Evolutionary conservation across 2,888 invertebrate species (phyloP).

Genomic region (Zeuzera pyrina): DNA sequence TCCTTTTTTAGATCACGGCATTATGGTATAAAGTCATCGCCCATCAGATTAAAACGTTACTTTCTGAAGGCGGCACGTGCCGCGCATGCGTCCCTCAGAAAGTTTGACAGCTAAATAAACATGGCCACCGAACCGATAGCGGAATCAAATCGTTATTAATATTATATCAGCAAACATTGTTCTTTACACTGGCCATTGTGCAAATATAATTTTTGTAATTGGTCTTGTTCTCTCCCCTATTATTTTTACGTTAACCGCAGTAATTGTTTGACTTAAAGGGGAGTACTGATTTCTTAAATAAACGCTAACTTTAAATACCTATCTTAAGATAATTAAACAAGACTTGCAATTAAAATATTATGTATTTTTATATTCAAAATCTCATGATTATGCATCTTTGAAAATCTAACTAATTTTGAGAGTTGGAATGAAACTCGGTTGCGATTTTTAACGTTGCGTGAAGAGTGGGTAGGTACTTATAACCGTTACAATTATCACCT

Average conservation of each 20-base stretch:
- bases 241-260: conserved; percentile 24
- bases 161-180: conserved; percentile 55
- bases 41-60: conserved; percentile 54
- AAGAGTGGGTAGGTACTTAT: no score
- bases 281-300: conserved; percentile 33
- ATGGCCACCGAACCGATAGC: conserved; percentile 56
- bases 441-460: no score
- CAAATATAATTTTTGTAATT: conserved; percentile 67
- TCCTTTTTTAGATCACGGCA: conserved; percentile 28
- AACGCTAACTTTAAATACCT: no score
- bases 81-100: conserved; percentile 40
- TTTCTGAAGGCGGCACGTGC: conserved; percentile 40
- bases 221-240: conserved; percentile 37
- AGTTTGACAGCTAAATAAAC: conserved; percentile 64
- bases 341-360: no score
- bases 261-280: conserved; percentile 33
- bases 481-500: no score
- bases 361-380: no score
- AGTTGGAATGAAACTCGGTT: no score
- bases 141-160: conserved; percentile 63
- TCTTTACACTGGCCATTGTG: conserved; percentile 39
- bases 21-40: conserved; percentile 28
- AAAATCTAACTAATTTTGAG: no score
- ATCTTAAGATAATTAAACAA: no score
- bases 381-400: no score